Evolutionary conservation across 2,888 invertebrate species (phyloP), one percentile per base, ranked within the genome.

Genomic region (Cordilura impudica): DNA sequence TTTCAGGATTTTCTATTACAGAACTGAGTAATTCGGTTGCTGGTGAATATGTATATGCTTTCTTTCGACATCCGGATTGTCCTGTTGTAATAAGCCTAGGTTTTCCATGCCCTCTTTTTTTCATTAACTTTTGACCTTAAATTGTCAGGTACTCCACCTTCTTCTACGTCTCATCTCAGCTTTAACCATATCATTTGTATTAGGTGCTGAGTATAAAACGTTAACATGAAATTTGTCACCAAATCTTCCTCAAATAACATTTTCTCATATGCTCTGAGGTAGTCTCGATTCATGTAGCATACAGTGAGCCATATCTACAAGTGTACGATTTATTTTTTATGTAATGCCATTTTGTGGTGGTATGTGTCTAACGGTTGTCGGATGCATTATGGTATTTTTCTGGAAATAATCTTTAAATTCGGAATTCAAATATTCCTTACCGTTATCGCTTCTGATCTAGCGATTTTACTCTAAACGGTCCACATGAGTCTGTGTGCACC

Each of bases 301-400:
- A 23, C 83, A 81, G 21, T 86, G 78, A 8, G 85, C 84, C 69
- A 82, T 81, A 31, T 85, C 84, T 7, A 85, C 69, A 29, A 80
- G 16, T 3, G 81, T 81, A 2, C 77, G 29, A 19, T 81, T 82
- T 43, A 66, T 56, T 31, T 74, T 49, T 51, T 82, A 76, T 21
- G 78, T 74, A 53, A n/a, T 65, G 53, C 14, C 69, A 45, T 66
- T 66, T 23, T 58, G 65, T n/a, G 49, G 49, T 26, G 72, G 51
- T 19, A 45, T 67, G 19, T 75, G 39, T 12, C 56, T 76, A 18
- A 60, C 47, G 19, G 69, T 69, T 35, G 61, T 75, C 61, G 69
- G 54, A 21, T 63, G 67, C 8, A 65, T 12, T 14, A 82, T 58
- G 1, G 72, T 75, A 60, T 66, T 45, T 26, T 61, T 18, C 2